Evolutionary conservation across 1,140 invertebrate species (phyloP).

Genomic region (Hormaphis cornu): DNA sequence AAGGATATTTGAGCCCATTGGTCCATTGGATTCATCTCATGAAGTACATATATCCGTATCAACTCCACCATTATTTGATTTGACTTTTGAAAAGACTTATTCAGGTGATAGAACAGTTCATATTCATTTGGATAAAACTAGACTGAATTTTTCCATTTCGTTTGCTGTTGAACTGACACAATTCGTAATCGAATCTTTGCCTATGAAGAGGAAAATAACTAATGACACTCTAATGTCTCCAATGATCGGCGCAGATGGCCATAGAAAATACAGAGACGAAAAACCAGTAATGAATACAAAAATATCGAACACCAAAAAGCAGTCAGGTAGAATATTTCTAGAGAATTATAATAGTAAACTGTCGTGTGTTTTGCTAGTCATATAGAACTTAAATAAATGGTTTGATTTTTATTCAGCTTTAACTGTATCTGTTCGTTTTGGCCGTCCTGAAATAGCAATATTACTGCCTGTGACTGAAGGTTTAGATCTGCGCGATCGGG

Average conservation of each 20-base stretch:
- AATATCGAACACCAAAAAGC: background rate
- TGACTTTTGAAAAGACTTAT: constrained; percentile 54
- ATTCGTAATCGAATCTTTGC: constrained; percentile 58
- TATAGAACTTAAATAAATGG: no score
- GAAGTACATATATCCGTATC: constrained; percentile 51
- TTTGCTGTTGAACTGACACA: constrained; percentile 58
- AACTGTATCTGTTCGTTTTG: constrained; percentile 58
- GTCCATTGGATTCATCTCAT: constrained; percentile 33
- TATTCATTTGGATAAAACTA: constrained; percentile 59
- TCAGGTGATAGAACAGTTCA: constrained; percentile 56
- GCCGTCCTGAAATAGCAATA: constrained; percentile 69
- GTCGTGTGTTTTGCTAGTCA: no score
- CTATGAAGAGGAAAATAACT: constrained; percentile 44
- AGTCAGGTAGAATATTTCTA: background rate
- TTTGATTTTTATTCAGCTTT: constrained; percentile 43
- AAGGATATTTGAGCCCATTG: constrained; percentile 18
- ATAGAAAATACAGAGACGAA: constrained; percentile 1
- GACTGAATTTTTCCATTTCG: constrained; percentile 62
- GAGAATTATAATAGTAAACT: background rate
- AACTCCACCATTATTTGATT: constrained; percentile 56
- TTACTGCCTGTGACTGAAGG: constrained; percentile 51
- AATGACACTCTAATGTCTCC: background rate
- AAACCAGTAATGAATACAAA: background rate
- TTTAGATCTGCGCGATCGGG: constrained; percentile 37
- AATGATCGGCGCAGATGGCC: background rate